A percentile compares a stretch with the other conserved stretches of the same genome.
Conservation (phyloP, 2,888 invertebrate genomes). For the Tolmerus cingulatus region DNA sequence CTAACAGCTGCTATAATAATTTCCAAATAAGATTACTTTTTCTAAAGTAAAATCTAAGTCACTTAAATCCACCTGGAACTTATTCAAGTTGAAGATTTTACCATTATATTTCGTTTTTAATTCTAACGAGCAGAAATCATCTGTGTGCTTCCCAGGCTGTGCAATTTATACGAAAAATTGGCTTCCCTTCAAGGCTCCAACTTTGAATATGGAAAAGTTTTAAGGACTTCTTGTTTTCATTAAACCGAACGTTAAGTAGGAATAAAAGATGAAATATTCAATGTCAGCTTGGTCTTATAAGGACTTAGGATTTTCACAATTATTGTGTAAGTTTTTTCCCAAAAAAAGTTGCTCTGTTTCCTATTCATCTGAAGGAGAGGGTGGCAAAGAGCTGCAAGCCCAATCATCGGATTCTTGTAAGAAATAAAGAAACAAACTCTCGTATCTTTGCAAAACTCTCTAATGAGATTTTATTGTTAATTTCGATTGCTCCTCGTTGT, state of each 20-base stretch:
- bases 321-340: background rate
- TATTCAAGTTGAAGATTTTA: background rate
- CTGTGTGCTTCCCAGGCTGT: background rate
- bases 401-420: background rate
- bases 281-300: background rate
- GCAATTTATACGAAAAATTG: background rate
- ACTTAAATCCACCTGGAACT: background rate
- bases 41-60: background rate
- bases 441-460: background rate
- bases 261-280: background rate
- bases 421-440: background rate
- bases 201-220: background rate
- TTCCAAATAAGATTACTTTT: background rate
- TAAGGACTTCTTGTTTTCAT: background rate
- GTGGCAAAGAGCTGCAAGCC: background rate
- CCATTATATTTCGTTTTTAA: background rate
- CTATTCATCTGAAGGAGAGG: background rate
- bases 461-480: conserved; percentile 7
- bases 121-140: background rate
- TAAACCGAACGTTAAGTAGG: background rate
- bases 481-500: background rate
- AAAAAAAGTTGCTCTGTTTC: background rate
- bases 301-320: background rate
- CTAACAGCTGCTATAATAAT: background rate
- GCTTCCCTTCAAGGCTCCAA: background rate